Evolutionary conservation across 1,140 invertebrate species (phyloP), one percentile per base, ranked within the genome.

Genomic region (Eueides isabella): DNA sequence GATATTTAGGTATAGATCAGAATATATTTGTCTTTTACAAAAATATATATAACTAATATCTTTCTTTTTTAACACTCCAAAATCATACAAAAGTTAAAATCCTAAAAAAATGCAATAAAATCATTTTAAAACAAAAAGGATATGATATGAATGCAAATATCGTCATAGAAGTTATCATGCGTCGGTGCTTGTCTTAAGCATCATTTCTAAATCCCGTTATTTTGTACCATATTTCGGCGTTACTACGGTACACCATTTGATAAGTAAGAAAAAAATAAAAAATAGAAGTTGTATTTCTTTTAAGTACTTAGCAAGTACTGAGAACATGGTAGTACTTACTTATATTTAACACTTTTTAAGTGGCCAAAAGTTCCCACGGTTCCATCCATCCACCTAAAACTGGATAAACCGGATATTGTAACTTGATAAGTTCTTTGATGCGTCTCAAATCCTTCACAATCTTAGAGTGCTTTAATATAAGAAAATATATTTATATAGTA

Each of bases 211-310:
- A 5, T 12, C 62, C 74, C 74, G 69, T 75, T 75, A 75, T 48
- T 48, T 35, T 48, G 61, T 64, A 72, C 62, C 69, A 68, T 75
- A 75, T 71, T 75, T 75, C 55, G 69, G 64, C 44, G 19, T 70
- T 75, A 28, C 65, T 75, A 75, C 74, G 74, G 74, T 71, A 75
- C n/a, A n/a, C 44, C 64, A 26, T 74, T 68, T 71, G 74, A 67
- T 75, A 64, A 75, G 48, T 62, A 26, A 63, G 68, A 38, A 63
- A 41, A 62, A 71, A 70, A 29, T n/a, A 68, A 9, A 28, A 68
- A 61, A 55, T 55, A 55, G 19, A 55, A 1, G 48, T 26, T 55
- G 9, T 19, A 30, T 16, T 38, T 68, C 55, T 63, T 61, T 26
- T 23, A 48, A 33, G 62, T 67, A 62, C 14, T 3, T 61, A 38